phyloP scores from a whole-genome alignment of 2,113 vertebrate genomes.

The Lophura nycthemera region DNA sequence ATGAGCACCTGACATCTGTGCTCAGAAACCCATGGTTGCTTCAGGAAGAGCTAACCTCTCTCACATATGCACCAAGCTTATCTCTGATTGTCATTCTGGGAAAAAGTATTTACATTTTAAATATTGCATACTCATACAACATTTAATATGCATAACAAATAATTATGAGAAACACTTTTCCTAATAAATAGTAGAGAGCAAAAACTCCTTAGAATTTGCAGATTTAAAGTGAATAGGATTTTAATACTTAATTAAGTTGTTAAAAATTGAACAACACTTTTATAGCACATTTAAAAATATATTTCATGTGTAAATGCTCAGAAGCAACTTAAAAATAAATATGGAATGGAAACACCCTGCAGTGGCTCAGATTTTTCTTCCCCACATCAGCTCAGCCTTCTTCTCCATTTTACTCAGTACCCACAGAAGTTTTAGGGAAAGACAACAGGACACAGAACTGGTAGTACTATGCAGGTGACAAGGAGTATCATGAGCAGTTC shows the following conservation, averaged over 20 bases:
- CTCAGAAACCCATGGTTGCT: background rate
- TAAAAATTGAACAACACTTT: slow-evolving; percentile 55
- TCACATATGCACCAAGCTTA: background rate
- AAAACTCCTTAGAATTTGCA: slow-evolving; percentile 10
- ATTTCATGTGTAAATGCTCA: slow-evolving; percentile 4
- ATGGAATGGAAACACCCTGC: background rate
- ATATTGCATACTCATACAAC: background rate
- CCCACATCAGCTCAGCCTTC: background rate
- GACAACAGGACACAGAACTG: background rate
- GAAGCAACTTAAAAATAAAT: background rate
- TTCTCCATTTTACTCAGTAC: background rate
- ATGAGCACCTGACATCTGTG: background rate
- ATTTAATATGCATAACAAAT: background rate
- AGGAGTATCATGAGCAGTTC: background rate
- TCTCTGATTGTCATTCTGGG: slow-evolving; percentile 1
- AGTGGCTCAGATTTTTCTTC: background rate
- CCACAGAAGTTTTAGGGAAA: background rate
- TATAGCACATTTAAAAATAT: slow-evolving; percentile 11
- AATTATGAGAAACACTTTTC: slow-evolving; percentile 5
- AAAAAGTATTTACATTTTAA: slow-evolving; percentile 54
- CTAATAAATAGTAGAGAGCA: slow-evolving; percentile 15
- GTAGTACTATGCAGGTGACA: background rate
- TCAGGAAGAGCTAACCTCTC: background rate
- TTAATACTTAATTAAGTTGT: slow-evolving; percentile 40
- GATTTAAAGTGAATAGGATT: slow-evolving; percentile 25